These are phyloP conservation scores for Drosophila willistoni DNA, from an alignment of 1,140 invertebrate species.

Conservation along the genomic window DNA sequence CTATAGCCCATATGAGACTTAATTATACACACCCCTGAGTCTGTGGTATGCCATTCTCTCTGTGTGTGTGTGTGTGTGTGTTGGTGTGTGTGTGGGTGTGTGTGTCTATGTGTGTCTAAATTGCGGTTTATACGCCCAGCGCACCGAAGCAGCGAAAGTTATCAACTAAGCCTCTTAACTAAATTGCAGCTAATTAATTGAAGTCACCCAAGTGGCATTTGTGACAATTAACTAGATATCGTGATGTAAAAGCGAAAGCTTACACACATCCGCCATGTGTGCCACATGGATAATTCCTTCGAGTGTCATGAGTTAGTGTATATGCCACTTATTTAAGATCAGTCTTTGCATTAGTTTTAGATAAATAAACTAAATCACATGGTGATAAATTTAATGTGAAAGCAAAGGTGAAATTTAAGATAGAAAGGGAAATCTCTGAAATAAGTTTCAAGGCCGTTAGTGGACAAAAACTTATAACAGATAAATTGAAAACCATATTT, in stretches of 20 bases:
- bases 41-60: slow-evolving; percentile 11
- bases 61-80: too few relatives aligned
- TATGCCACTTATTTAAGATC: background rate
- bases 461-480: too few relatives aligned
- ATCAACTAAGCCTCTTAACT: slow-evolving; percentile 59
- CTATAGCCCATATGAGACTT: slow-evolving; percentile 7
- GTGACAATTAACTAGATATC: slow-evolving; percentile 42
- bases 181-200: slow-evolving; percentile 65
- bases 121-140: slow-evolving; percentile 17
- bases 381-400: too few relatives aligned
- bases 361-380: background rate
- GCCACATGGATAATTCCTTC: slow-evolving; percentile 7
- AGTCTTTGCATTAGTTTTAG: background rate
- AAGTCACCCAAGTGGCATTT: slow-evolving; percentile 49
- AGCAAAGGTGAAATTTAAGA: too few relatives aligned
- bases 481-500: too few relatives aligned
- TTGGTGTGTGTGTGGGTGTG: slow-evolving; percentile 16
- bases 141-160: slow-evolving; percentile 41
- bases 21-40: slow-evolving; percentile 12
- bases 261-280: slow-evolving; percentile 9
- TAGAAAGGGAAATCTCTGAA: too few relatives aligned
- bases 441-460: too few relatives aligned
- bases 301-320: background rate
- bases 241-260: slow-evolving; percentile 48
- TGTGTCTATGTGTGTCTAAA: slow-evolving; percentile 18